These are phyloP conservation scores for Rhinolophus ferrumequinum DNA, from an alignment of 2,113 vertebrate species.

Conservation along the genomic window DNA sequence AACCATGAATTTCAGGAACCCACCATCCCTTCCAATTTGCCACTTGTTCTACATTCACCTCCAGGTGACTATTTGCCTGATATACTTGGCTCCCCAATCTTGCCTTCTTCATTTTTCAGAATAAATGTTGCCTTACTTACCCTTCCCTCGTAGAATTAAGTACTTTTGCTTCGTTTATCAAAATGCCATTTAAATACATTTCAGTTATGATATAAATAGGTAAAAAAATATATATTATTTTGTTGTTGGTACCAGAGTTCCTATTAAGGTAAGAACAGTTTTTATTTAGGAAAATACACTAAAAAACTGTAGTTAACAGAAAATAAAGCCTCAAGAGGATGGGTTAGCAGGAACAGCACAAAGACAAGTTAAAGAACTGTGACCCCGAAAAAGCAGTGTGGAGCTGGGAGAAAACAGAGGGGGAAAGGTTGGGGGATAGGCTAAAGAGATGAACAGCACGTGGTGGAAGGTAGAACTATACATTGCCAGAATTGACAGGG, in stretches of 20 bases:
- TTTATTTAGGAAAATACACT: slow-evolving; percentile 26
- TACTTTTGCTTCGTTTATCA: not conserved
- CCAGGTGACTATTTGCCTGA: fast-evolving
- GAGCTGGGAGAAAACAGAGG: not conserved
- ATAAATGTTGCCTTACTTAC: not conserved
- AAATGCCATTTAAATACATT: slow-evolving; percentile 12
- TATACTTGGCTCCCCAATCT: not conserved
- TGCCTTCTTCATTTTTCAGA: not conserved
- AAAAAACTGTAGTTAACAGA: slow-evolving; percentile 14
- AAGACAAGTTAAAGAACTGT: not conserved
- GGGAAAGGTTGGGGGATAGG: fast-evolving
- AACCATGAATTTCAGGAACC: not conserved
- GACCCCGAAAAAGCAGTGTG: fast-evolving
- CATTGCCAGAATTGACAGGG: not conserved
- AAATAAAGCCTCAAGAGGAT: not conserved
- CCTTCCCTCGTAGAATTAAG: not conserved
- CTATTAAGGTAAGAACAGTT: not conserved
- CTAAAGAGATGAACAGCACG: not conserved
- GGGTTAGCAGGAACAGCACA: not conserved
- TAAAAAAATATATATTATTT: not conserved
- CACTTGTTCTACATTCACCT: not conserved
- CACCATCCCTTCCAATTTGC: fast-evolving
- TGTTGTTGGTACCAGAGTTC: not conserved
- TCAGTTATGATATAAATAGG: not conserved
- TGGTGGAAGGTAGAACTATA: not conserved